phyloP scores from a whole-genome alignment of 2,888 invertebrate species.

The Caenorhabditis drosophilae region DNA sequence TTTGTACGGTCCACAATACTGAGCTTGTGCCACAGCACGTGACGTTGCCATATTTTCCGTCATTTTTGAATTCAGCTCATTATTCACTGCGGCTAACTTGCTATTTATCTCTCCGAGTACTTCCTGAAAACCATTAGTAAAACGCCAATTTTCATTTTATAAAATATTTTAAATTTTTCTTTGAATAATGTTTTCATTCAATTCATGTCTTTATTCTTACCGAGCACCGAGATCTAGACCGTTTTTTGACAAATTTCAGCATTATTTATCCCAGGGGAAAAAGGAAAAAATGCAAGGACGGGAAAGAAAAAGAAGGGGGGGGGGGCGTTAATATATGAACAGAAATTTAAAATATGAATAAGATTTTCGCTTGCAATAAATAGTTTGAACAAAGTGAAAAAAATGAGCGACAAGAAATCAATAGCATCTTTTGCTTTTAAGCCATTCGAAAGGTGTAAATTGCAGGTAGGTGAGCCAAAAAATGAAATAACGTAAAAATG shows the following conservation, averaged over 20 bases:
- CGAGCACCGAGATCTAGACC: slow-evolving; percentile 14
- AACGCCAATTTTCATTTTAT: neutral
- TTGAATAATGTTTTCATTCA: neutral
- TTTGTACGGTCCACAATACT: slow-evolving; percentile 97
- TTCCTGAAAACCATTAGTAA: slow-evolving; percentile 49
- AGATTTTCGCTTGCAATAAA: no score
- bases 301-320: no score
- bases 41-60: slow-evolving; percentile 44
- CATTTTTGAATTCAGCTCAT: slow-evolving; percentile 66
- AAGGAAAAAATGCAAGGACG: neutral
- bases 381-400: neutral
- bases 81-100: slow-evolving; percentile 59
- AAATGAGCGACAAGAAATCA: no score
- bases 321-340: no score
- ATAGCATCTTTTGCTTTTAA: no score
- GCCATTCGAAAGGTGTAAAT: no score
- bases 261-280: slow-evolving; percentile 1
- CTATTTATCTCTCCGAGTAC: slow-evolving; percentile 65
- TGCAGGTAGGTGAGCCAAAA: no score
- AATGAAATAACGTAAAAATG: no score
- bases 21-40: slow-evolving; percentile 70
- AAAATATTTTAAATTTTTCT: neutral
- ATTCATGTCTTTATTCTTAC: slow-evolving; percentile 12
- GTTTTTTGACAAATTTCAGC: slow-evolving; percentile 28
- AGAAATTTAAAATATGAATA: no score